Conservation (phyloP, 1,140 invertebrate genomes). For the Caerostris darwini region DNA sequence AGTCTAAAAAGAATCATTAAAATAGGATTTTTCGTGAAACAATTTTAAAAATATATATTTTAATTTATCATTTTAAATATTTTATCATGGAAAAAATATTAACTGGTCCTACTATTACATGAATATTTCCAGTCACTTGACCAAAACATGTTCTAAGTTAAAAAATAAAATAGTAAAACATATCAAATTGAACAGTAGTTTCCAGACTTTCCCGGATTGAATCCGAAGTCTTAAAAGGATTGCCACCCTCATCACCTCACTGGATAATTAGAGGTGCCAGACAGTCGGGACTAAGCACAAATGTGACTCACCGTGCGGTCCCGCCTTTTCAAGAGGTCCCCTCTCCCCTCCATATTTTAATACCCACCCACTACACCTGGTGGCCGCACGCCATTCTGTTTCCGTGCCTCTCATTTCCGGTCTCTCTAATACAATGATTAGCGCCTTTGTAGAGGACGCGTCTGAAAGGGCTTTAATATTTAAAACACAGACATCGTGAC, state of each 20-base stretch:
- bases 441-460: slow-evolving; percentile 9
- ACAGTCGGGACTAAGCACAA: slow-evolving; percentile 31
- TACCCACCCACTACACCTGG: slow-evolving; percentile 39
- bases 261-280: slow-evolving; percentile 53
- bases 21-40: too few relatives aligned
- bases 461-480: neutral
- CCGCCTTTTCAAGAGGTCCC: neutral
- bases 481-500: slow-evolving; percentile 46
- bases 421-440: slow-evolving; percentile 51
- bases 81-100: too few relatives aligned
- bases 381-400: slow-evolving; percentile 37
- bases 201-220: neutral
- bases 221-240: neutral
- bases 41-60: too few relatives aligned
- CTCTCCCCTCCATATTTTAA: neutral
- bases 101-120: too few relatives aligned
- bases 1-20: too few relatives aligned
- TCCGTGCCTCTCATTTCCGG: slow-evolving; percentile 56
- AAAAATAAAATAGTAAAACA: too few relatives aligned
- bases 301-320: slow-evolving; percentile 58
- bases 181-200: too few relatives aligned
- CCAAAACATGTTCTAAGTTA: too few relatives aligned
- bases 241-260: slow-evolving; percentile 9
- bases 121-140: too few relatives aligned
- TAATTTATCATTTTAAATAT: too few relatives aligned